Conservation (phyloP, 2,113 vertebrate species). For the Aix galericulata region DNA sequence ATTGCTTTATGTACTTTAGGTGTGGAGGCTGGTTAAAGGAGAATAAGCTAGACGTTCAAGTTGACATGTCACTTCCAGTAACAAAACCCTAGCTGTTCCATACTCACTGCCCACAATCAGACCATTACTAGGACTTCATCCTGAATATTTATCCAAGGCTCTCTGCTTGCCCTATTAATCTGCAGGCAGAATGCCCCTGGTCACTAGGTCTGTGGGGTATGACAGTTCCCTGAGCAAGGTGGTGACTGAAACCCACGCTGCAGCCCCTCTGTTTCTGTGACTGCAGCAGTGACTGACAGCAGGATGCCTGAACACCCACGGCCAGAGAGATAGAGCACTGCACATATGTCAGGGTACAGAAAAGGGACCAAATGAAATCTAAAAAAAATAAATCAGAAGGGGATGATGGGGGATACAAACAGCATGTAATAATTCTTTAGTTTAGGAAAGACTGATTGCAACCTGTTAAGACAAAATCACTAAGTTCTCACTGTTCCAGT, state of each 20-base stretch:
- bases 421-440: neutral
- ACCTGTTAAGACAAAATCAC: neutral
- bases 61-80: accelerated
- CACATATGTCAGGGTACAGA: conserved; percentile 19
- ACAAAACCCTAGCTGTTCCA: neutral
- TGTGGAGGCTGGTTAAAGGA: accelerated
- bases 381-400: neutral
- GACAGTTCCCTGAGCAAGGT: neutral
- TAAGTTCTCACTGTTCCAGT: neutral
- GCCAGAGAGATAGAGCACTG: neutral
- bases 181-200: neutral
- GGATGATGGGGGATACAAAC: neutral
- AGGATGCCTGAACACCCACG: conserved; percentile 34
- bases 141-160: accelerated
- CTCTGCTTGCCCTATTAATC: accelerated
- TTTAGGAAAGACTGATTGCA: neutral
- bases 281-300: conserved; percentile 50
- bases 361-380: neutral
- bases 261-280: conserved; percentile 7
- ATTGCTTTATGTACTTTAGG: neutral
- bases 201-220: neutral
- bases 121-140: neutral
- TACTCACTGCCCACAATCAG: accelerated
- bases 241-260: neutral
- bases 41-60: accelerated